These are phyloP conservation scores for Diadema setosum DNA, from an alignment of 35 echinoderm and acorn worm species.

Conservation along the genomic window DNA sequence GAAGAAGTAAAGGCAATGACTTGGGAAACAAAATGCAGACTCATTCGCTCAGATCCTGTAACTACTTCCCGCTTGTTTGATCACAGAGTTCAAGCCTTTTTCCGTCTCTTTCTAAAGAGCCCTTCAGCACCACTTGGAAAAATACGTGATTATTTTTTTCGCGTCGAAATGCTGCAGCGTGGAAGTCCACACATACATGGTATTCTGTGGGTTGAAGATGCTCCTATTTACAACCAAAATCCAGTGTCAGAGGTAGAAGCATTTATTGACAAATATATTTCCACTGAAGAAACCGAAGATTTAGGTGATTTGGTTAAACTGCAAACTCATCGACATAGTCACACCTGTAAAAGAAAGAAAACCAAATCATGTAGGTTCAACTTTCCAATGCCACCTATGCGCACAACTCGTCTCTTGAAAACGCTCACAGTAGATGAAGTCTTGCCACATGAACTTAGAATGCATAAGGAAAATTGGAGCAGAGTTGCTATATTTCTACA, in stretches of 20 bases:
- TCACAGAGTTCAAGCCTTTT: too few species aligned
- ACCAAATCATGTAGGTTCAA: slow-evolving; percentile 35
- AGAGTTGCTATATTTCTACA: slow-evolving; percentile 7
- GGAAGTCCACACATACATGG: background rate
- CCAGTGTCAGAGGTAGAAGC: background rate
- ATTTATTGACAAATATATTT: background rate
- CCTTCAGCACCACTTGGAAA: too few species aligned
- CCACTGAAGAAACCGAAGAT: background rate
- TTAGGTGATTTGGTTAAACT: background rate
- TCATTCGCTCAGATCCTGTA: too few species aligned
- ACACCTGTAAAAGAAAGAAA: too few species aligned
- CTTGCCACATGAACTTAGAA: background rate
- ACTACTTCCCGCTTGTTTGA: too few species aligned
- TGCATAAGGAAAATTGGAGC: too few species aligned
- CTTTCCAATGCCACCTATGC: slow-evolving; percentile 46
- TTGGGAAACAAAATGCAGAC: too few species aligned
- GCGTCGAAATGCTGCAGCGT: background rate
- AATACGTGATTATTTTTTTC: too few species aligned
- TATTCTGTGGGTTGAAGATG: background rate
- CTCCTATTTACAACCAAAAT: background rate
- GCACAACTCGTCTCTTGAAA: background rate
- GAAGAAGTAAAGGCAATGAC: too few species aligned
- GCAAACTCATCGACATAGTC: slow-evolving; percentile 36
- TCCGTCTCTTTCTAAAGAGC: too few species aligned
- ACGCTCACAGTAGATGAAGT: background rate